These are phyloP conservation scores for Micrastur ruficollis DNA, from an alignment of 2,797 vertebrate genomes.

Conservation along the genomic window DNA sequence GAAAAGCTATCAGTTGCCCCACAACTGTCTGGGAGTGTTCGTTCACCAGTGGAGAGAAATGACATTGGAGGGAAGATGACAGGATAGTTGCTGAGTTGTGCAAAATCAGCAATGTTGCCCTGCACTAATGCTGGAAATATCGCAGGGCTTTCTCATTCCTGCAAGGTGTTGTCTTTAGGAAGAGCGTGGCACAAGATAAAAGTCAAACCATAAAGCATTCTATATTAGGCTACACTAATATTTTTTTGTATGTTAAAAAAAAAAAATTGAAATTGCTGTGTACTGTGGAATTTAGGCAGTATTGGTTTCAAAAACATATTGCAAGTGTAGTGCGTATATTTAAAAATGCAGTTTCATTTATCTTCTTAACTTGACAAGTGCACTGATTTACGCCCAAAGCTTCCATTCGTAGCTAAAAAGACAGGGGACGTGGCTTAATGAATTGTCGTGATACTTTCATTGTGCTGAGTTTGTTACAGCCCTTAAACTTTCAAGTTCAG, in stretches of 20 bases:
- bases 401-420: not conserved
- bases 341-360: not conserved
- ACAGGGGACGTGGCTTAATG: not conserved
- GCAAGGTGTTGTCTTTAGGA: not conserved
- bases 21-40: not conserved
- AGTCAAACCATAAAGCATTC: too few relatives aligned
- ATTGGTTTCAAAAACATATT: not conserved
- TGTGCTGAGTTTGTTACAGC: not conserved
- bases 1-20: not conserved
- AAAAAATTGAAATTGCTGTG: fast-evolving
- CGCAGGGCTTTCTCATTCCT: not conserved
- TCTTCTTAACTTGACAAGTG: not conserved
- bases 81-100: not conserved
- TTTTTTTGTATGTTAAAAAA: not conserved
- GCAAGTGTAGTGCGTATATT: fast-evolving
- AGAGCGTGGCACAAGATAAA: not conserved
- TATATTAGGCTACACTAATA: fast-evolving
- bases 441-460: not conserved
- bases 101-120: not conserved
- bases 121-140: not conserved
- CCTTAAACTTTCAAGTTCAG: not conserved
- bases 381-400: not conserved
- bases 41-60: not conserved
- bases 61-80: not conserved
- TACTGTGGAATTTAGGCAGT: not conserved